Evolutionary conservation across 1,140 invertebrate genomes (phyloP), one percentile per base, ranked within the genome.

Genomic region (Oryzaephilus surinamensis): DNA sequence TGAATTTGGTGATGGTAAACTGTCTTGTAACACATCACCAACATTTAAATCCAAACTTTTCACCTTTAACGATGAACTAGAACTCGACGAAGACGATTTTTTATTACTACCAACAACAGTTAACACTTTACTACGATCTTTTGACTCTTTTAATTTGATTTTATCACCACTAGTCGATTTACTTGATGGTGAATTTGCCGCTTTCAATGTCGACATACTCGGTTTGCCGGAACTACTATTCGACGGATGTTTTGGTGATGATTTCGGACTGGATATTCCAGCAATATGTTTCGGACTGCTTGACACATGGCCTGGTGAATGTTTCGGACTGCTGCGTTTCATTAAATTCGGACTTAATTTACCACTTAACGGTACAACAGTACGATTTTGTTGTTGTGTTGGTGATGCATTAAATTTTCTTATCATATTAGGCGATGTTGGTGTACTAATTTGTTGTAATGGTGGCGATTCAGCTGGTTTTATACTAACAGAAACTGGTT

Each of bases 131-230:
- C 79, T 76, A 19, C 48, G 49, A 36, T 74, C 71, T 57, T 73
- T 74, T 1, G 50, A 53, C 19, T 62, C 64, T 7, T 66, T 57
- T 54, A 70, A 71, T n/a, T 46, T 61, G 0, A 38, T 41, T 10
- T 45, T 40, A 23, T 57, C 39, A 46, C 54, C 59, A 54, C 71
- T 65, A 32, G 54, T 65, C 51, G 61, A 71, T 55, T 72, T 65
- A 32, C 55, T 66, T 51, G 61, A 71, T 44, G 60, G 73, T 3
- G 75, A 76, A 50, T 72, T 78, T 1, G 81, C 74, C 1, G 82
- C 80, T 56, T 88, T 88, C n/a, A 88, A 58, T 1, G 84, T 75
- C 0, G 83, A 86, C 77, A 92, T 86, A 51, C 85, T 89, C 0
- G 87, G 86, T 56, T 92, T 92, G 0, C 87, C 84, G 11, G 8